These are phyloP conservation scores for Volucella bombylans DNA, from an alignment of 2,888 invertebrate species.

Conservation along the genomic window DNA sequence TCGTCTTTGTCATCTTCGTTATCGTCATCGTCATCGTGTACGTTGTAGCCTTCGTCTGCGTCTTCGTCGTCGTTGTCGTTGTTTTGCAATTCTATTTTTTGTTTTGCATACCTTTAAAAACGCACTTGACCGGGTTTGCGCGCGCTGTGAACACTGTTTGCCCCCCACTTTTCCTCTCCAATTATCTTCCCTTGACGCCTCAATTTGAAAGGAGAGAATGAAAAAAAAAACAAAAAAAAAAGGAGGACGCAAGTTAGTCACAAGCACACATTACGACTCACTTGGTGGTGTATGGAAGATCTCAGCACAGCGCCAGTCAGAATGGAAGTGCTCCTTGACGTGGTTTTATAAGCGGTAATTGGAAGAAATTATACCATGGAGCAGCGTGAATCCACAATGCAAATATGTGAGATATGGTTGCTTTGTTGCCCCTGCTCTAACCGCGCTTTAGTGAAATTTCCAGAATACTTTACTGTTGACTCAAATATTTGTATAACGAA, in stretches of 20 bases:
- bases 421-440: background rate
- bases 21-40: constrained; percentile 3
- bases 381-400: constrained; percentile 22
- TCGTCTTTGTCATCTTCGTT: constrained; percentile 17
- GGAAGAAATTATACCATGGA: constrained; percentile 45
- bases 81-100: background rate
- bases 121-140: constrained; percentile 31
- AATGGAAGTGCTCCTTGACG: constrained; percentile 28
- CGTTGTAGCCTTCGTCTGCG: background rate
- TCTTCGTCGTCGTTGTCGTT: background rate
- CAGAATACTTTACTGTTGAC: constrained; percentile 9
- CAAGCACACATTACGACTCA: constrained; percentile 26
- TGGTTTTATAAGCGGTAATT: constrained; percentile 42
- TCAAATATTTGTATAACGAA: background rate
- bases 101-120: constrained; percentile 15
- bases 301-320: constrained; percentile 1
- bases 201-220: constrained; percentile 1
- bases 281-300: constrained; percentile 3
- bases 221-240: no score
- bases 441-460: background rate
- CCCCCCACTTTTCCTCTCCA: background rate
- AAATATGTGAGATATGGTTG: background rate
- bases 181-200: background rate
- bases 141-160: background rate
- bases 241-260: constrained; percentile 39